Percentiles rank a stretch among this genome's conserved stretches.
phyloP scores from a whole-genome alignment of 2,113 vertebrate species.

The Tiliqua scincoides region DNA sequence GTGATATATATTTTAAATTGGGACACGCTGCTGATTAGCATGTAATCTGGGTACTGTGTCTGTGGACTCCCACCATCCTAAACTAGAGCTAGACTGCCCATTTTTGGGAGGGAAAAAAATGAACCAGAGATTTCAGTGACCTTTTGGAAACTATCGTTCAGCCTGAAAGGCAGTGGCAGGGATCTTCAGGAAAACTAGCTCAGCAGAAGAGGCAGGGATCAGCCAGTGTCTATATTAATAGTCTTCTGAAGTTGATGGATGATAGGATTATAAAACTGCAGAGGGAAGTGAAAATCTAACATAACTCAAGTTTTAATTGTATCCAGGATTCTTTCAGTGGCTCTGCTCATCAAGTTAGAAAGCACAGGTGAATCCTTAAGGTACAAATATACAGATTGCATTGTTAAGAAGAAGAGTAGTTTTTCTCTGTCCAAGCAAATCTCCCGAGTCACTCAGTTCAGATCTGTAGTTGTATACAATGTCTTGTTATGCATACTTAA shows the following conservation, averaged over 20 bases:
- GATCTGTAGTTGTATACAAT: neutral
- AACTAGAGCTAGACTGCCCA: neutral
- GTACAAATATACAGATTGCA: neutral
- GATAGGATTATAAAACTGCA: constrained; percentile 64
- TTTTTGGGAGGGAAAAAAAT: neutral
- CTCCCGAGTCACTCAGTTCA: constrained; percentile 38
- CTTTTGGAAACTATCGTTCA: neutral
- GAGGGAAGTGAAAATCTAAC: constrained; percentile 55
- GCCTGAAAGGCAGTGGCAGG: constrained; percentile 36
- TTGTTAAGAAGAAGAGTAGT: neutral
- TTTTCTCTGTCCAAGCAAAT: neutral
- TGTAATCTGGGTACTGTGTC: neutral
- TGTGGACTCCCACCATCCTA: neutral
- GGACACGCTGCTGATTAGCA: neutral
- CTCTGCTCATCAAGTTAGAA: constrained; percentile 23
- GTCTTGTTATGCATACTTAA: neutral
- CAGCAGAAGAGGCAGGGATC: constrained; percentile 56
- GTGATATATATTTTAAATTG: neutral
- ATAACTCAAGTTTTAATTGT: constrained; percentile 63
- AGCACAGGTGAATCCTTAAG: neutral
- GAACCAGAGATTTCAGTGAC: constrained; percentile 6
- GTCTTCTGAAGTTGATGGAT: constrained; percentile 69
- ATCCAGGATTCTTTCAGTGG: constrained; percentile 44
- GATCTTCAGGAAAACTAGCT: constrained; percentile 51
- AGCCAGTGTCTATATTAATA: constrained; percentile 69